Conservation (phyloP, 2,888 invertebrate genomes). For the Trichopria drosophilae region DNA sequence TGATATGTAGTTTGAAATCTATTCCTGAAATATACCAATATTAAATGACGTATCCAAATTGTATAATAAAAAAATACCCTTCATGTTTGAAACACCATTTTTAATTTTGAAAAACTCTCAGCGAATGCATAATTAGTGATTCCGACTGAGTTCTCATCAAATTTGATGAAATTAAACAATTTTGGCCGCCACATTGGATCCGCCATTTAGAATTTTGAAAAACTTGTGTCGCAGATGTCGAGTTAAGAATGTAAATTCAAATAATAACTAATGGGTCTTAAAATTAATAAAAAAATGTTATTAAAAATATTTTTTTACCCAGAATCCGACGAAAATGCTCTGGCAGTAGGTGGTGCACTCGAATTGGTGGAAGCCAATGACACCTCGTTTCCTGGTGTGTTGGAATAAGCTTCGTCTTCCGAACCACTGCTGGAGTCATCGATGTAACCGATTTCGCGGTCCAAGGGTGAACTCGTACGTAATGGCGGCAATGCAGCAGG, state of each 20-base stretch:
- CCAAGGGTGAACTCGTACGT: slow-evolving; percentile 52
- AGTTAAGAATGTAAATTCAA: too few species aligned
- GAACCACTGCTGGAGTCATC: slow-evolving; percentile 53
- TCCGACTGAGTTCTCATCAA: neutral
- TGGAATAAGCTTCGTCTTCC: slow-evolving; percentile 58
- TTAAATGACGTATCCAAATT: too few species aligned
- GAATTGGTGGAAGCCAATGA: slow-evolving; percentile 52
- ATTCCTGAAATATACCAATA: too few species aligned
- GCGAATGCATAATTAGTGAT: too few species aligned
- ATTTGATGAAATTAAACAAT: neutral
- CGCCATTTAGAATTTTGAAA: too few species aligned
- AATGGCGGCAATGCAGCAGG: slow-evolving; percentile 40
- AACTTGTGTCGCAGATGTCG: neutral
- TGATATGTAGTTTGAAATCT: too few species aligned
- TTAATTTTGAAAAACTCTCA: too few species aligned
- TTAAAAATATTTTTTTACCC: slow-evolving; percentile 50
- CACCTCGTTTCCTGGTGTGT: slow-evolving; percentile 60
- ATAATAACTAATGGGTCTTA: slow-evolving; percentile 22
- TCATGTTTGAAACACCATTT: too few species aligned
- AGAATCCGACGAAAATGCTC: slow-evolving; percentile 56
- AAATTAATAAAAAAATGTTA: slow-evolving; percentile 6
- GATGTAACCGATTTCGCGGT: slow-evolving; percentile 52
- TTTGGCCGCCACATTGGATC: too few species aligned
- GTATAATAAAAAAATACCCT: too few species aligned
- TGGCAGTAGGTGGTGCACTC: slow-evolving; percentile 47